Percentiles rank a stretch among this genome's conserved stretches.
Conservation (phyloP, 2,888 invertebrate genomes). For the Timema cristinae region DNA sequence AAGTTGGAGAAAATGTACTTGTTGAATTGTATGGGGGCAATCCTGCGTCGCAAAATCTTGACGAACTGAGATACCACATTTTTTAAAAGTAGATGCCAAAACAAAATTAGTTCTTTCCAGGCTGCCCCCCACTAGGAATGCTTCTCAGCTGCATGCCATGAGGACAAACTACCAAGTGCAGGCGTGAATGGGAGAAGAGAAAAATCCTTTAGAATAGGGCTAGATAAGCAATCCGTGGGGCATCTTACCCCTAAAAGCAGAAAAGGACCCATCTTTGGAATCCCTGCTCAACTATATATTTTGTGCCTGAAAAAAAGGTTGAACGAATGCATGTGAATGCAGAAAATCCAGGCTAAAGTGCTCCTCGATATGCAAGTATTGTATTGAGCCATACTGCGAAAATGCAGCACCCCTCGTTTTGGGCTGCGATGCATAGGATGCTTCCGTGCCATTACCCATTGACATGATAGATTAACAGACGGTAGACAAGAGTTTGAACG, state of each 20-base stretch:
- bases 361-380: slow-evolving; percentile 3
- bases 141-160: too few species aligned
- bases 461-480: not conserved
- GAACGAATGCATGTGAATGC: not conserved
- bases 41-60: too few species aligned
- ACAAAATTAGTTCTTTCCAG: too few species aligned
- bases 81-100: not conserved
- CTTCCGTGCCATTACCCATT: not conserved
- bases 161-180: too few species aligned
- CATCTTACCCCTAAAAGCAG: not conserved
- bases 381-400: not conserved
- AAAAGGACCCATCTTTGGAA: not conserved
- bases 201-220: not conserved
- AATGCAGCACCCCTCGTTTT: not conserved
- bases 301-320: not conserved
- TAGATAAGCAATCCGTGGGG: not conserved
- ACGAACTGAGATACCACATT: not conserved
- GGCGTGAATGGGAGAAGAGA: too few species aligned
- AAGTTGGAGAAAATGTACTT: too few species aligned
- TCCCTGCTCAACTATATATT: not conserved
- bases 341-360: not conserved
- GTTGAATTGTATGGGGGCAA: too few species aligned
- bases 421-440: not conserved
- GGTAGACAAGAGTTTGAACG: not conserved
- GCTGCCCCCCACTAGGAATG: too few species aligned